phyloP scores from a whole-genome alignment of 1,140 invertebrate genomes.

The Tetraneura akinire region DNA sequence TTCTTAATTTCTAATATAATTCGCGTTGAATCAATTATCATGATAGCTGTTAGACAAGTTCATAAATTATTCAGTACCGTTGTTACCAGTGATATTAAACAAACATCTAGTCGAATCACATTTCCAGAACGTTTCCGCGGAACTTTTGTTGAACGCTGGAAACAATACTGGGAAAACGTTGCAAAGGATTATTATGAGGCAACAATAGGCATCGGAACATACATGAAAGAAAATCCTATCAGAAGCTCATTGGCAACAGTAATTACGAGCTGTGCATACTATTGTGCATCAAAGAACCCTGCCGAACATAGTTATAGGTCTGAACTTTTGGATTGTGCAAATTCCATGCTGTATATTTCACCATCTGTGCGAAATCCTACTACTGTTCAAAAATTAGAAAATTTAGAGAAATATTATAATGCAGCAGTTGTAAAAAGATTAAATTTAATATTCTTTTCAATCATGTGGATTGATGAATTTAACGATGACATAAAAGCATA shows the following conservation, averaged over 20 bases:
- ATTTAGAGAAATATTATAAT: conserved; percentile 68
- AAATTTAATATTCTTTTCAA: conserved; percentile 71
- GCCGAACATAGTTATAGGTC: conserved; percentile 66
- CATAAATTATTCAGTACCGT: not conserved
- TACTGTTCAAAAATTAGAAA: conserved; percentile 67
- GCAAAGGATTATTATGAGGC: conserved; percentile 67
- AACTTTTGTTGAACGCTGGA: conserved; percentile 68
- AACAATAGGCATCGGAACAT: conserved; percentile 62
- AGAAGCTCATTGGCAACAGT: conserved; percentile 61
- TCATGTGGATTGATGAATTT: conserved; percentile 75
- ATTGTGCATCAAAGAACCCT: conserved; percentile 66
- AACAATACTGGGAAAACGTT: conserved; percentile 67
- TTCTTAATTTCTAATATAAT: too few relatives aligned
- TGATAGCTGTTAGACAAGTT: not conserved
- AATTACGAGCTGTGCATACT: conserved; percentile 56
- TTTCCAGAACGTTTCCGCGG: conserved; percentile 60
- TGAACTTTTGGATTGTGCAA: conserved; percentile 63
- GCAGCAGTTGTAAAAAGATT: conserved; percentile 67
- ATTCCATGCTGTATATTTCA: conserved; percentile 69
- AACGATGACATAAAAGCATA: conserved; percentile 69
- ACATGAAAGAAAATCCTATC: conserved; percentile 63
- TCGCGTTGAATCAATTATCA: not conserved
- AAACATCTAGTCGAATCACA: not conserved
- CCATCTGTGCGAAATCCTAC: conserved; percentile 68
- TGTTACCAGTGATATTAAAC: not conserved